These are phyloP conservation scores for Allophyes oxyacanthae DNA, from an alignment of 2,888 invertebrate genomes.

Conservation along the genomic window DNA sequence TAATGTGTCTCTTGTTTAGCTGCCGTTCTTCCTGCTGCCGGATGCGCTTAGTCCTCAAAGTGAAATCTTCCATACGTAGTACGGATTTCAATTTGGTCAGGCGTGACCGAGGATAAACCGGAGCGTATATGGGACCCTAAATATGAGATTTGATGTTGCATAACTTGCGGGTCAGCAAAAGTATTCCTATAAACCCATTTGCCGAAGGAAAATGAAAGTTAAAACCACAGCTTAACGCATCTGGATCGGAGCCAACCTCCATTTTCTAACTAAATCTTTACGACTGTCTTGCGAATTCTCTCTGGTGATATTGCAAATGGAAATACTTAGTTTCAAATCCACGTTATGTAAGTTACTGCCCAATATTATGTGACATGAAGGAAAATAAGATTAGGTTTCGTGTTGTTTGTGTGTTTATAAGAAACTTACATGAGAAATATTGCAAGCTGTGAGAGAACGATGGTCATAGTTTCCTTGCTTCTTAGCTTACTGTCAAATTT, in stretches of 20 bases:
- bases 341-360: constrained; percentile 1
- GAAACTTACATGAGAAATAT: neutral
- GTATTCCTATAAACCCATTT: constrained; percentile 19
- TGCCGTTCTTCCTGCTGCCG: too few species aligned
- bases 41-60: too few species aligned
- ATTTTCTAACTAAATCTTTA: constrained; percentile 27
- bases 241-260: constrained; percentile 28
- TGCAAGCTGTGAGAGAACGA: too few species aligned
- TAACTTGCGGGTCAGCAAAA: neutral
- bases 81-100: too few species aligned
- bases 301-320: constrained; percentile 20
- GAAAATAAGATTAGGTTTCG: constrained; percentile 1
- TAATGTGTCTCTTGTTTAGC: too few species aligned
- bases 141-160: constrained; percentile 1
- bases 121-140: too few species aligned
- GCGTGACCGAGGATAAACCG: too few species aligned
- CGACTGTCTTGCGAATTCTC: constrained; percentile 17
- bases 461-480: too few species aligned
- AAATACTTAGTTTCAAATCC: constrained; percentile 25
- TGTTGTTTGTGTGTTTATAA: neutral
- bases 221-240: constrained; percentile 14
- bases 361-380: neutral
- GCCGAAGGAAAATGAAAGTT: constrained; percentile 25
- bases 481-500: too few species aligned
- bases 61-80: too few species aligned